Base-by-base conservation (phyloP, 2,113 vertebrate species). In the Cichladusa arquata region DNA sequence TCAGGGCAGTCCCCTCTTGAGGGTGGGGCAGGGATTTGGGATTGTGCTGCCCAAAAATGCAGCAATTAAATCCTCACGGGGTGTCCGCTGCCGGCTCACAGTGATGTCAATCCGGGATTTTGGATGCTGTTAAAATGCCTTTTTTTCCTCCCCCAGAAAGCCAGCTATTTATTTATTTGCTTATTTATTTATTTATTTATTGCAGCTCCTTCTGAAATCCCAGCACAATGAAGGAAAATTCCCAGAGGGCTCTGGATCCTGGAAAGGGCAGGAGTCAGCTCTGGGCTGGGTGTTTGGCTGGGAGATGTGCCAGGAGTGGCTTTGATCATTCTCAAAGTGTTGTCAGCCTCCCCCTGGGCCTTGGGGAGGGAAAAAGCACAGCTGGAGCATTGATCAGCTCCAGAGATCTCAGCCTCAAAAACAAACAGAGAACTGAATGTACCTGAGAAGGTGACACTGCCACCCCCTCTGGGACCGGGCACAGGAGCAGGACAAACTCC, bases 381-480 rank as follows among this genome's bases (percentile, higher is more conserved):
- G 80, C 79, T 48, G 86, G 45, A 38, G 45, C 53, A 44, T 31
- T 3, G 79, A 62, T 73, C 44, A 34, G 60, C 22, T 26, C 11
- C 64, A 40, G 54, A 14, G 70, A 34, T 16, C 57, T n/a, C 57
- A 24, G 56, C 62, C 64, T 40, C 3, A 5, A 17, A 29, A 53
- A 15, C 60, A 34, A 66, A 31, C 0, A 54, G 53, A 19, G 58
- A 67, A 19, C 38, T 0, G 3, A 45, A 25, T 0, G 71, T 4
- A 23, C 23, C 33, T 12, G 60, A 18, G 4, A 24, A 48, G 58
- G 34, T 7, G 64, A 22, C 48, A 16, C 2, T 25, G 47, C 12
- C 74, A 54, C 28, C 45, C 44, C 36, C 36, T 9, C 23, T 19
- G 56, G 12, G 66, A 24, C 8, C n/a, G 2, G 71, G 10, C 17